A percentile compares a stretch with the other conserved stretches of the same genome.
Conservation (phyloP, 2,113 vertebrate genomes). For the Planiliza haematocheilus region DNA sequence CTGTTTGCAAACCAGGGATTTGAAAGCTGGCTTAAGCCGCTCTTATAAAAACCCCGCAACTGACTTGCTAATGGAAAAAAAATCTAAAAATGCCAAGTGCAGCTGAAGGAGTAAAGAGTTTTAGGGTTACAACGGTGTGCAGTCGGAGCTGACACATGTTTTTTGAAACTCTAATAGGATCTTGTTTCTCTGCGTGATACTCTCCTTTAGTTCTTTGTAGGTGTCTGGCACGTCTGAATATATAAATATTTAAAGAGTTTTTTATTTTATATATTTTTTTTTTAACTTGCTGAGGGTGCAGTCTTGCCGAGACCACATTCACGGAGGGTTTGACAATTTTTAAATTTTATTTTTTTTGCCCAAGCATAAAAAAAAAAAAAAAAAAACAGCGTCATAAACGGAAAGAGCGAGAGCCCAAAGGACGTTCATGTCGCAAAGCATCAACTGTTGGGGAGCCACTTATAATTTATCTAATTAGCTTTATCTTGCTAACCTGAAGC, state of each 20-base stretch:
- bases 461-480: slow-evolving; percentile 1
- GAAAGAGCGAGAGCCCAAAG: no score
- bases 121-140: not conserved
- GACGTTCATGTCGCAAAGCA: not conserved
- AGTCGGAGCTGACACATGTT: not conserved
- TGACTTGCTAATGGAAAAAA: not conserved
- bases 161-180: slow-evolving; percentile 4
- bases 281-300: slow-evolving; percentile 25
- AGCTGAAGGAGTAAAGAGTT: not conserved
- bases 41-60: no score
- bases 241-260: slow-evolving; percentile 32
- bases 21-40: not conserved
- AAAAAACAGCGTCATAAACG: no score
- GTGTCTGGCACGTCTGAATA: slow-evolving; percentile 14
- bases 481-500: not conserved
- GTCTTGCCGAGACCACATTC: not conserved
- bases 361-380: not conserved
- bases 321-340: not conserved
- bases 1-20: not conserved
- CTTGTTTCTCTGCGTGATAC: not conserved
- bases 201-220: not conserved
- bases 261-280: no score
- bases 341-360: no score
- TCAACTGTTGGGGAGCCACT: not conserved
- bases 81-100: not conserved